Evolutionary conservation across 2,888 invertebrate genomes (phyloP).

Genomic region (Eupithecia insigniata): DNA sequence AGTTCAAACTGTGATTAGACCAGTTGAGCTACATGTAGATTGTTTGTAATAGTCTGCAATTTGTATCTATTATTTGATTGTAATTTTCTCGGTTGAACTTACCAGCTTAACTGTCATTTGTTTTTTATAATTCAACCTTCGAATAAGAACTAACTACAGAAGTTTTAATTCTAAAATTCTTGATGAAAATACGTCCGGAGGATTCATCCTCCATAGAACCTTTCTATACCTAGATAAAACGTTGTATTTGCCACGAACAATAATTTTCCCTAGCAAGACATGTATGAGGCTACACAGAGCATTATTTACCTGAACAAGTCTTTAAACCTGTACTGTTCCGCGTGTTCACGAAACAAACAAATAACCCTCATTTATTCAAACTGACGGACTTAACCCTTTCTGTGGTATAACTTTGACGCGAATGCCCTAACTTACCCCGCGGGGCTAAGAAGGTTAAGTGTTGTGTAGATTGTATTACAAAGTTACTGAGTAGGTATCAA

Average conservation of each 20-base stretch:
- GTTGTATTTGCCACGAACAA: neutral
- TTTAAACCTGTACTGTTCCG: slow-evolving; percentile 5
- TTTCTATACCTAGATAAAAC: neutral
- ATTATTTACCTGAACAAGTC: slow-evolving; percentile 10
- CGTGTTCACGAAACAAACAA: slow-evolving; percentile 14
- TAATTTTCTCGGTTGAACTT: too few species aligned
- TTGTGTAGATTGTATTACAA: slow-evolving; percentile 10
- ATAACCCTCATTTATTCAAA: slow-evolving; percentile 25
- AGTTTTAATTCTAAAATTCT: neutral
- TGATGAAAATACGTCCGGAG: neutral
- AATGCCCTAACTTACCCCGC: slow-evolving; percentile 7
- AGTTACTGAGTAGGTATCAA: neutral
- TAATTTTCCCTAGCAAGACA: slow-evolving; percentile 1
- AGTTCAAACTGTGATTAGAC: too few species aligned
- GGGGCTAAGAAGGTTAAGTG: slow-evolving; percentile 5
- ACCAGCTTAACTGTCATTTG: too few species aligned
- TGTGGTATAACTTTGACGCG: slow-evolving; percentile 15
- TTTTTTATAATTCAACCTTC: neutral
- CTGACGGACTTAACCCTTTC: slow-evolving; percentile 18
- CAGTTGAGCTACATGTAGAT: too few species aligned
- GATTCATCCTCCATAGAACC: neutral
- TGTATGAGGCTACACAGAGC: neutral
- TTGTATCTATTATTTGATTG: too few species aligned
- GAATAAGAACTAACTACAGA: neutral
- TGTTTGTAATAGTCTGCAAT: too few species aligned